A percentile compares a stretch with the other conserved stretches of the same genome.
Conservation (phyloP, 2,113 vertebrate genomes). For the Noturus placidus region DNA sequence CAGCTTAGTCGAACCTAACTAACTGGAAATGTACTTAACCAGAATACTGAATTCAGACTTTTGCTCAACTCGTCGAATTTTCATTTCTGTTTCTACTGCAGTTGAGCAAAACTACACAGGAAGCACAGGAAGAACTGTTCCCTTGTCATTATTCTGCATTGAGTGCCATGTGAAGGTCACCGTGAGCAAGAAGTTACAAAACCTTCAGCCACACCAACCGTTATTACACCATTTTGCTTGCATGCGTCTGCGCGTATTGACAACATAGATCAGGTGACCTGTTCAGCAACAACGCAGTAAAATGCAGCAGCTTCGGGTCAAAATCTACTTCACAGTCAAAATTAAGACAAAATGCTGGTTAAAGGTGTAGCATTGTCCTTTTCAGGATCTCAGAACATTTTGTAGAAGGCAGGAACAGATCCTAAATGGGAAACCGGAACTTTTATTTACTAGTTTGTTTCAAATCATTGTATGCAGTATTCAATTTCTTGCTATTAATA, state of each 20-base stretch:
- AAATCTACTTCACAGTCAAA: neutral
- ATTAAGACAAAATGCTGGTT: neutral
- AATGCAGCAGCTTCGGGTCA: neutral
- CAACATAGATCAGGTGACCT: too few species aligned
- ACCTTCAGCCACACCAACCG: neutral
- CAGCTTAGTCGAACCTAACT: neutral
- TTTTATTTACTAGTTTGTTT: neutral
- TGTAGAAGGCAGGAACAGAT: neutral
- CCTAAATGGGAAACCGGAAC: neutral
- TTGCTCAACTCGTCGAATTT: neutral
- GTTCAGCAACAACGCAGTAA: neutral
- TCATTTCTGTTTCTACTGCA: neutral
- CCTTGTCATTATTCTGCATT: neutral
- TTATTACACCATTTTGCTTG: neutral
- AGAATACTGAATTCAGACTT: neutral
- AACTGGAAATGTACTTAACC: neutral
- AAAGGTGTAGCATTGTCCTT: neutral
- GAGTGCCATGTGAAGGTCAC: neutral
- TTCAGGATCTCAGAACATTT: neutral
- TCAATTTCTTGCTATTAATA: neutral
- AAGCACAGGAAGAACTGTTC: neutral
- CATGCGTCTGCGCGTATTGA: neutral
- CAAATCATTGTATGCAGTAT: neutral
- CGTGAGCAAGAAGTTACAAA: neutral
- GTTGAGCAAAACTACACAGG: neutral